Base-by-base conservation (phyloP, 1,140 invertebrate species). In the Ptiloglossa arizonensis region DNA sequence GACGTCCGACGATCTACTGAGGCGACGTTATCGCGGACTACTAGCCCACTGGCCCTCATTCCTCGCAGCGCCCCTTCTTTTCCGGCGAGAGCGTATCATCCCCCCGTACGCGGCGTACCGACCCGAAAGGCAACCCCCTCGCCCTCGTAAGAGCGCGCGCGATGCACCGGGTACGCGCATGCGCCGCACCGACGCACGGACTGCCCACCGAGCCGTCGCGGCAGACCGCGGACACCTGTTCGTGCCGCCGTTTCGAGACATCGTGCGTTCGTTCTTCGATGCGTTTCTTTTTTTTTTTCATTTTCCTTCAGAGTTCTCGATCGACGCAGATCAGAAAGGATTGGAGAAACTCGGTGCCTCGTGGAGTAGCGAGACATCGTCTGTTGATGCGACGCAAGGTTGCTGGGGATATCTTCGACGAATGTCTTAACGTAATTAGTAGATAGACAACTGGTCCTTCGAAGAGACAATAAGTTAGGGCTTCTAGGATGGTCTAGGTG, bases 31-130 rank as follows among this genome's bases (percentile, higher is more conserved):
- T 77, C 79, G 70, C 83, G 74, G 44, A 86, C 83, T 85, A 81
- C 79, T 86, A 75, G 83, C 83, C 83, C 69, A 85, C 72, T 85
- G 68, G 82, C 83, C 83, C 75, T 75, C 69, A 84, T 85, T 81
- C 70, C 57, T 24, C 56, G 32, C 41, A 9, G 46, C 63, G 13
- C 57, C 50, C 72, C 71, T 67, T 66, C 71, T 41, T 69, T 35
- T 70, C 54, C 41, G 13, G 48, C 79, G 27, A 19, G 48, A 59
- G n/a, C 57, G 48, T 35, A 50, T 70, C 80, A 60, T 59, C 62
- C 27, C 46, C 44, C 17, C 63, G 22, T 17, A 19, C 22, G 24
- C 27, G 54, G 32, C 27, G 52, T 35, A 13, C 46, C 59, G 62
- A 70, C 57, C 57, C 68, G 29, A 41, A 4, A 32, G 44, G 22